Evolutionary conservation across 2,113 vertebrate species (phyloP), one percentile per base, ranked within the genome.

Genomic region (Chrysemys picta): DNA sequence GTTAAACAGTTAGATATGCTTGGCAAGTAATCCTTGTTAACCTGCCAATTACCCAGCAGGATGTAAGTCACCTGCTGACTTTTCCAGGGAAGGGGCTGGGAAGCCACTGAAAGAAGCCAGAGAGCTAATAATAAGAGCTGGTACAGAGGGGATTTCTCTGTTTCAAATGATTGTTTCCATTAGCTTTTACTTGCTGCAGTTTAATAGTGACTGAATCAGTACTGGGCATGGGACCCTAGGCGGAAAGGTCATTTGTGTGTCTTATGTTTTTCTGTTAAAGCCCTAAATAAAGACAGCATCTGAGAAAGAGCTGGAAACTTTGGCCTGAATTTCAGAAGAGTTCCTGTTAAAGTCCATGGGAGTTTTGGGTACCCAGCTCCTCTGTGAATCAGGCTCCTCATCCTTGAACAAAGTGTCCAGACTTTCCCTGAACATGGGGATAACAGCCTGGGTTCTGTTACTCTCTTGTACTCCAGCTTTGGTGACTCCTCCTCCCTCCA

Each of bases 1-100:
- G 38, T 95, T 96, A 93, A 95, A 87, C 50, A 89, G 45, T 38
- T 86, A 88, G 38, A 62, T 93, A 57, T 90, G 17, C 82, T 90
- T 92, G 87, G 89, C 83, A 76, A 65, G 82, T 93, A 80, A 42
- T 25, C 84, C 69, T 10, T 88, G 35, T 88, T 96, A 84, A 91
- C 38, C 59, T 96, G 57, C 82, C 88, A 87, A 2, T 82, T 96
- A 45, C 79, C 82, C 87, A 83, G 62, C 31, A 84, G 54, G 69
- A 85, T 59, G 52, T 10, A 8, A 80, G 52, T 81, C 91, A 79
- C 79, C 69, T 93, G 54, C 49, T 91, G 93, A 22, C 22, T 95
- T 93, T 82, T 38, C 82, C 38, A 92, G 82, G 42, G 76, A 91
- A 52, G 50, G 14, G 21, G 22, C 89, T 91, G 11, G 54, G 57